These are phyloP conservation scores for Drosophila melanocephala DNA, from an alignment of 2,888 invertebrate species.

Conservation along the genomic window DNA sequence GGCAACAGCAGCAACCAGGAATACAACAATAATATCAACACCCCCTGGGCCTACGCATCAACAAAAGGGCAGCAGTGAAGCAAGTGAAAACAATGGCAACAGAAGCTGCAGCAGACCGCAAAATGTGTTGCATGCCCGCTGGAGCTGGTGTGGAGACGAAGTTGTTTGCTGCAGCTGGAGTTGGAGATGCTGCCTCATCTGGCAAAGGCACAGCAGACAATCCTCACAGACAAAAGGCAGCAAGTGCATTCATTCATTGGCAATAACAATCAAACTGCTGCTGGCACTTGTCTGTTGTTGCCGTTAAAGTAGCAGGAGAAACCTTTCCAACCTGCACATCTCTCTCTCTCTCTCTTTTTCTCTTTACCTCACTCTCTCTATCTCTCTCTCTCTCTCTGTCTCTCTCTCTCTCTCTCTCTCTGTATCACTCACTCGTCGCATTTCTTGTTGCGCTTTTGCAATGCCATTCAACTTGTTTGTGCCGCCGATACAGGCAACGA, in stretches of 20 bases:
- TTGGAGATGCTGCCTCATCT: constrained; percentile 24
- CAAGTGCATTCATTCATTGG: constrained; percentile 81
- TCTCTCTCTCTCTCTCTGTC: neutral
- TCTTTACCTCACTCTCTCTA: neutral
- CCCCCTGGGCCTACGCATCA: constrained; percentile 66
- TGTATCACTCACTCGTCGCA: constrained; percentile 28
- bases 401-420: constrained; percentile 18
- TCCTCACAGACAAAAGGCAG: constrained; percentile 64
- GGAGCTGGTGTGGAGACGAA: constrained; percentile 43
- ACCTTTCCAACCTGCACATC: constrained; percentile 11
- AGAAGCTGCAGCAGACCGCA: constrained; percentile 69
- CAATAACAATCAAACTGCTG: constrained; percentile 79
- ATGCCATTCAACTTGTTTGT: constrained; percentile 73
- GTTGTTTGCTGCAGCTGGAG: constrained; percentile 20
- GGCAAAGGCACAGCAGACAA: constrained; percentile 47
- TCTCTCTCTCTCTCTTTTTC: neutral
- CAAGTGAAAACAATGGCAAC: constrained; percentile 65
- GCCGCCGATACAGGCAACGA: constrained; percentile 35
- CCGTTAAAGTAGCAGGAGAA: constrained; percentile 11
- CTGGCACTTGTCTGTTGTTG: constrained; percentile 60
- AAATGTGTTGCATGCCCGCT: constrained; percentile 74
- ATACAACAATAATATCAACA: constrained; percentile 58
- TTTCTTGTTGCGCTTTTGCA: constrained; percentile 69
- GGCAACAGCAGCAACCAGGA: constrained; percentile 32
- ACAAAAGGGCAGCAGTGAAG: constrained; percentile 56